phyloP scores from a whole-genome alignment of 2,113 vertebrate species.

The Tyto alba region DNA sequence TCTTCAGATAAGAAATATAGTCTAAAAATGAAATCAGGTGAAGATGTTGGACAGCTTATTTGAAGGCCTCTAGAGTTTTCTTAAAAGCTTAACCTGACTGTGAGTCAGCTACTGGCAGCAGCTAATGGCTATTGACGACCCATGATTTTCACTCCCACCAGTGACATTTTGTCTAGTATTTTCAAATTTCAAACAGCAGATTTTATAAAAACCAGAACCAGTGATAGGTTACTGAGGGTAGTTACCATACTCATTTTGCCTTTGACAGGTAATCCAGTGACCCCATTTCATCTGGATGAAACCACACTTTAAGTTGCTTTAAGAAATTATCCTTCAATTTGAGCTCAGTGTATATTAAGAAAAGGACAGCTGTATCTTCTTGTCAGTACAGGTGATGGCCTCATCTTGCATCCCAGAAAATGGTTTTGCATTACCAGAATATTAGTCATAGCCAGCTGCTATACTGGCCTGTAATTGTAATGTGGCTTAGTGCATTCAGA shows the following conservation, averaged over 20 bases:
- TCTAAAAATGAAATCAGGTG: background rate
- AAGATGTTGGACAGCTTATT: background rate
- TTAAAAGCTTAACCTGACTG: background rate
- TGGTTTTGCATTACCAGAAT: conserved; percentile 9
- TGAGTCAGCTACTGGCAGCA: background rate
- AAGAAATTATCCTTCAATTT: conserved; percentile 14
- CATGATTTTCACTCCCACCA: conserved; percentile 1
- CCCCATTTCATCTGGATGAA: conserved; percentile 40
- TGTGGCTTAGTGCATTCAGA: background rate
- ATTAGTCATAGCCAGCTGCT: background rate
- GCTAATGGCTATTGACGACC: background rate
- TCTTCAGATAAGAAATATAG: background rate
- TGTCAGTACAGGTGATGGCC: background rate
- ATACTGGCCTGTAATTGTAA: background rate
- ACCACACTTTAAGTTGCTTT: background rate
- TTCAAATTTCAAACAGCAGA: conserved; percentile 33
- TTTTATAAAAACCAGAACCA: conserved; percentile 58
- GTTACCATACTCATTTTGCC: conserved; percentile 37
- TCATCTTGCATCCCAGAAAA: conserved; percentile 16
- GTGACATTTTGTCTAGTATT: conserved; percentile 46
- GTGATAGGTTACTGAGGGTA: conserved; percentile 57
- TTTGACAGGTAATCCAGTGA: conserved; percentile 53
- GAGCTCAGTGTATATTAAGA: conserved; percentile 19
- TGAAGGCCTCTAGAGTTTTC: background rate
- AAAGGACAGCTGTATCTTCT: background rate